These are phyloP conservation scores for Sphenopsis melanotis DNA, from an alignment of 2,797 vertebrate species.

Conservation along the genomic window DNA sequence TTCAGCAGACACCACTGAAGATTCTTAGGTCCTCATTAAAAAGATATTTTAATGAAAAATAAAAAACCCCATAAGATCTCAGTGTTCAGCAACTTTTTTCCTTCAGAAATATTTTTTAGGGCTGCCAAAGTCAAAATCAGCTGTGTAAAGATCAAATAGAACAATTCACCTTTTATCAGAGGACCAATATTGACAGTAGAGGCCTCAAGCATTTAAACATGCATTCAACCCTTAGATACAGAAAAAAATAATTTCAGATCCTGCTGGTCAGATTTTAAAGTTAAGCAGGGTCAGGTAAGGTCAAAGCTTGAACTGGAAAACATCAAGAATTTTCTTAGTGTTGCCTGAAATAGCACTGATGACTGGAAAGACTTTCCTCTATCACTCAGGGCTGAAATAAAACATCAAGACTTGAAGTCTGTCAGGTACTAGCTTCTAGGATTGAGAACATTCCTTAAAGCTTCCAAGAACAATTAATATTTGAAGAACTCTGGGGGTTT, in stretches of 20 bases:
- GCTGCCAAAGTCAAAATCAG: not conserved
- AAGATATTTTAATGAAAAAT: not conserved
- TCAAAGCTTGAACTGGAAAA: not conserved
- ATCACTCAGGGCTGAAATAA: not conserved
- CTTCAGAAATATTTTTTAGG: not conserved
- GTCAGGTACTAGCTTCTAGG: not conserved
- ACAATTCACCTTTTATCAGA: not conserved
- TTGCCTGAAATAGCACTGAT: not conserved
- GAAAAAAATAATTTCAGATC: not conserved
- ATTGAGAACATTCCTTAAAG: not conserved
- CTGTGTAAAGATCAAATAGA: not conserved
- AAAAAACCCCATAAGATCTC: not conserved
- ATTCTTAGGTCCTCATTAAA: not conserved
- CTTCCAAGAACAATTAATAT: not conserved
- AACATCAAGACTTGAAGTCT: not conserved
- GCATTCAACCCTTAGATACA: not conserved
- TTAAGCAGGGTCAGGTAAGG: constrained; percentile 31
- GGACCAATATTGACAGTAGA: not conserved
- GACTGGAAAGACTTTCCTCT: not conserved
- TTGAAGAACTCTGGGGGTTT: fast-evolving
- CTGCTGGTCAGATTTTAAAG: not conserved
- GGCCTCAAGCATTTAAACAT: not conserved
- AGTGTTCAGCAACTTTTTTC: not conserved
- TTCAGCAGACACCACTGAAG: not conserved
- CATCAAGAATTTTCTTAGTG: not conserved